Conservation (phyloP, 2,888 invertebrate genomes). For the Dromius quadrimaculatus region DNA sequence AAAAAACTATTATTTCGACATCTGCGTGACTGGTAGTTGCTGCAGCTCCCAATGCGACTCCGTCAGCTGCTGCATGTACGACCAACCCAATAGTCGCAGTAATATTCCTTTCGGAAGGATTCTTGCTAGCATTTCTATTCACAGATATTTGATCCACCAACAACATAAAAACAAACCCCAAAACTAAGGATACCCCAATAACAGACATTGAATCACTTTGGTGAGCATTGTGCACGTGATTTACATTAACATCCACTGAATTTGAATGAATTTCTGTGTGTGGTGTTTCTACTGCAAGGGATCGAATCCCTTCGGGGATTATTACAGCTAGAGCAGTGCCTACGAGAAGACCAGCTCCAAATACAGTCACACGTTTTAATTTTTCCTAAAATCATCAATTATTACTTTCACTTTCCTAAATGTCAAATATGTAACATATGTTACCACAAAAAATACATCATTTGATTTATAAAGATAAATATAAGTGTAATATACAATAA, state of each 20-base stretch:
- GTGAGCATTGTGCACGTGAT: slow-evolving; percentile 65
- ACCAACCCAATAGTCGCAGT: slow-evolving; percentile 97
- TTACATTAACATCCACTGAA: slow-evolving; percentile 23
- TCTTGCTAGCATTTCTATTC: slow-evolving; percentile 71
- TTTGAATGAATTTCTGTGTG: slow-evolving; percentile 64
- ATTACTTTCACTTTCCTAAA: slow-evolving; percentile 8
- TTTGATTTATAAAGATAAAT: neutral
- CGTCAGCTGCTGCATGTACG: slow-evolving; percentile 99
- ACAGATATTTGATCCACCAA: slow-evolving; percentile 83
- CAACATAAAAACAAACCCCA: slow-evolving; percentile 98
- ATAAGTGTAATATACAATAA: slow-evolving; percentile 14
- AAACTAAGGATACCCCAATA: slow-evolving; percentile 92
- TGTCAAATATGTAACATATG: slow-evolving; percentile 1
- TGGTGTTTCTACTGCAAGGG: slow-evolving; percentile 68
- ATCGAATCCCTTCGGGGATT: slow-evolving; percentile 97
- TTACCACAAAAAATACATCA: slow-evolving; percentile 8
- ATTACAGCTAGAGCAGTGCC: slow-evolving; percentile 98
- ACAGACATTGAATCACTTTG: slow-evolving; percentile 77
- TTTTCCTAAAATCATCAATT: slow-evolving; percentile 95
- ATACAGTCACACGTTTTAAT: slow-evolving; percentile 91
- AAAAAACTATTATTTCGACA: slow-evolving; percentile 96
- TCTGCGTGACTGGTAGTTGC: slow-evolving; percentile 96
- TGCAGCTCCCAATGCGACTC: slow-evolving; percentile 97
- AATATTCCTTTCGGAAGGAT: slow-evolving; percentile 78
- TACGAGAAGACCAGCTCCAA: slow-evolving; percentile 96